Evolutionary conservation across 2,797 vertebrate species (phyloP).

Genomic region (Cebuella pygmaea): DNA sequence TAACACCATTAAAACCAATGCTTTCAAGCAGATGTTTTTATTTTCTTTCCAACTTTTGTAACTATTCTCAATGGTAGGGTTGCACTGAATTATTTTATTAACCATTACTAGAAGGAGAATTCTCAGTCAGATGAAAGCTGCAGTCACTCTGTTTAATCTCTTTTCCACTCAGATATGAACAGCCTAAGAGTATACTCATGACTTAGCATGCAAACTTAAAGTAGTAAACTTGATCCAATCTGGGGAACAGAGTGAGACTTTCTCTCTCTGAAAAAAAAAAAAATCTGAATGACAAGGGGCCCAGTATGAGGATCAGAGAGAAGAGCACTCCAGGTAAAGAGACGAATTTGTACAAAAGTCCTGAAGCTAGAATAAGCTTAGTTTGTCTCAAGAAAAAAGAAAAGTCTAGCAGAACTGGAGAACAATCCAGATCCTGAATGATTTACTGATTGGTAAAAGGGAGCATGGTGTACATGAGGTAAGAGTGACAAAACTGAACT

Average conservation of each 20-base stretch:
- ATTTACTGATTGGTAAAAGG: neutral
- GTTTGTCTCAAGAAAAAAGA: neutral
- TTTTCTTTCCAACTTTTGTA: neutral
- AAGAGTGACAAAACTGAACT: neutral
- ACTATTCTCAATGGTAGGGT: neutral
- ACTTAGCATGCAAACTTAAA: neutral
- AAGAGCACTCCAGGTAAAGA: neutral
- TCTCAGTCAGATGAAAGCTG: neutral
- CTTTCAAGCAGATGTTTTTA: slow-evolving; percentile 29
- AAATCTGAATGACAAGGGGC: neutral
- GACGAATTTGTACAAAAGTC: neutral
- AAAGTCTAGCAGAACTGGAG: neutral
- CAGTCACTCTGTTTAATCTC: neutral
- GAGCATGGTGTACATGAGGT: neutral
- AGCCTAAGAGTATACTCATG: neutral
- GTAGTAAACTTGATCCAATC: neutral
- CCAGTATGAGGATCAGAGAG: neutral
- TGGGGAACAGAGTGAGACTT: too few relatives aligned
- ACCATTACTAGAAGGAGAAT: slow-evolving; percentile 11
- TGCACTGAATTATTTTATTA: slow-evolving; percentile 31
- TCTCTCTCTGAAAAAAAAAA: too few relatives aligned
- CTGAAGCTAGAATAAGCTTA: neutral
- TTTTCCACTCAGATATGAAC: neutral
- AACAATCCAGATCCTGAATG: neutral
- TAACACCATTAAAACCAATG: too few relatives aligned